Conservation (phyloP, 2,888 invertebrate genomes). For the Peribatodes rhomboidaria region DNA sequence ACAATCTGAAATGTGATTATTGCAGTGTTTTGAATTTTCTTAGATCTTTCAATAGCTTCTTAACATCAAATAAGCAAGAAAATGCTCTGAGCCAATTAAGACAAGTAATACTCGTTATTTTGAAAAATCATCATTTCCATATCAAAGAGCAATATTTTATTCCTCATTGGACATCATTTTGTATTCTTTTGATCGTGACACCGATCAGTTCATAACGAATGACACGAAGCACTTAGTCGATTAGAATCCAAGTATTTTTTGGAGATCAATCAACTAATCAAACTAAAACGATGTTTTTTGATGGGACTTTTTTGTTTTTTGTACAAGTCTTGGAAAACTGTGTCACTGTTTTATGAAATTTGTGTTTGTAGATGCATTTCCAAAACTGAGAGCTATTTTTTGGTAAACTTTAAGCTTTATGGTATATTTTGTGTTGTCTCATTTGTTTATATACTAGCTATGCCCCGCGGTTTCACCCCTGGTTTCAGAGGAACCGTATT, state of each 20-base stretch:
- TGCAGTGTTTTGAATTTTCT: not conserved
- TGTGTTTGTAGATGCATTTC: too few species aligned
- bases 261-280: conserved; percentile 38
- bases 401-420: too few species aligned
- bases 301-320: not conserved
- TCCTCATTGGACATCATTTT: conserved; percentile 32
- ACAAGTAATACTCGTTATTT: conserved; percentile 13
- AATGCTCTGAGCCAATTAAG: conserved; percentile 27
- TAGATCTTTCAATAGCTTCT: not conserved
- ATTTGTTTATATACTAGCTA: too few species aligned
- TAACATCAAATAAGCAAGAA: conserved; percentile 22
- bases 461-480: too few species aligned
- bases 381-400: too few species aligned
- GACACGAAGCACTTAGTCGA: conserved; percentile 61
- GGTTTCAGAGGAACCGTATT: too few species aligned
- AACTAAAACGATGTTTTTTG: conserved; percentile 28
- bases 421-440: too few species aligned
- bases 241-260: conserved; percentile 46
- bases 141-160: conserved; percentile 38
- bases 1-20: not conserved
- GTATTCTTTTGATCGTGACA: conserved; percentile 47
- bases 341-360: too few species aligned
- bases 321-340: too few species aligned
- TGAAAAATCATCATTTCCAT: conserved; percentile 43
- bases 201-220: conserved; percentile 54